Evolutionary conservation across 2,113 vertebrate genomes (phyloP).

Genomic region (Peromyscus maniculatus): DNA sequence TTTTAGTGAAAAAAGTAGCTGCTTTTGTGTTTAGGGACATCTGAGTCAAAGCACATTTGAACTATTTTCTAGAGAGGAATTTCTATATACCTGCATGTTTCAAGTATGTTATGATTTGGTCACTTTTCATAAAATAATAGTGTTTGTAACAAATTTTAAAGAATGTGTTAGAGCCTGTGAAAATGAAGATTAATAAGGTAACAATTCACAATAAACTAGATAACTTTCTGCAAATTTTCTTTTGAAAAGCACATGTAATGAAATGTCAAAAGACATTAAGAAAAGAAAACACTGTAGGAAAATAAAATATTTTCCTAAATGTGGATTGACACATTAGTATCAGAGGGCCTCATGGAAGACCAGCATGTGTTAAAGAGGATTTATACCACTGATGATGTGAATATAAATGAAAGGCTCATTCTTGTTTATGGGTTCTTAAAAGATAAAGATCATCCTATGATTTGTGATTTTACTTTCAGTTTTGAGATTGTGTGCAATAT

Average conservation of each 20-base stretch:
- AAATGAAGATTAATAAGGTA: conserved; percentile 53
- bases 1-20: background rate
- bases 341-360: background rate
- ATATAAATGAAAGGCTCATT: background rate
- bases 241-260: background rate
- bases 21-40: background rate
- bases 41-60: background rate
- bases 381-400: background rate
- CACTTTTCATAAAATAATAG: conserved; percentile 40
- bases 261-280: background rate
- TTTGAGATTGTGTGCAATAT: background rate
- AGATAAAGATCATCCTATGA: background rate
- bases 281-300: background rate
- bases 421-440: background rate
- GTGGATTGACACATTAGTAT: background rate
- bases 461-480: conserved; percentile 11
- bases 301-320: conserved; percentile 14
- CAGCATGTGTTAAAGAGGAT: background rate
- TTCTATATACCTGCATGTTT: background rate
- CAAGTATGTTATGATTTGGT: conserved; percentile 43
- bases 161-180: background rate
- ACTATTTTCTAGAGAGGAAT: background rate
- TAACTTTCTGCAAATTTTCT: background rate
- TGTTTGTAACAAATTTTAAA: background rate
- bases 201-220: background rate